Base-by-base conservation (phyloP, 1,140 invertebrate species). In the Papilio polyxenes region DNA sequence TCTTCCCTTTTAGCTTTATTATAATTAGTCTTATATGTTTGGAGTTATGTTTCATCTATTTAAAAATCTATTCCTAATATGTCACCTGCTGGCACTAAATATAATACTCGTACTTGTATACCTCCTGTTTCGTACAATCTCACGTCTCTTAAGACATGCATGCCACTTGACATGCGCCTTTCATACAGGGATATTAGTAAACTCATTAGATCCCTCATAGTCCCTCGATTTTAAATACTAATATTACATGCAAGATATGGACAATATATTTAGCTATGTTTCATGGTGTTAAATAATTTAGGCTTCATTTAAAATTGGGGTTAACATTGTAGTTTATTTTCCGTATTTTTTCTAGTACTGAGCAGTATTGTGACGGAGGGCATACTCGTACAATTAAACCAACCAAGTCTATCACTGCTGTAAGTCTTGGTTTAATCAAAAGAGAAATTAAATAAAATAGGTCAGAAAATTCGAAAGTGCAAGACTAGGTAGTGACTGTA, bases 11-110 rank as follows among this genome's bases (percentile, higher is more conserved):
- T 65, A 65, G 62, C 62, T 37, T 65, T 23, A 65, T 65, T 65
- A 65, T 65, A 13, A 31, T 72, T 72, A 72, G 37, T 11, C 65
- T 65, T 65, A 31, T 65, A 65, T 65, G 20, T 65, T 65, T 31
- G 4, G 31, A 72, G 65, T 37, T 72, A 40, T 37, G 31, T 69
- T 31, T 13, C 62, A n/a, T 62, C 7, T n/a, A 62, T 20, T 62
- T 62, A 62, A 62, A 62, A 62, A 62, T n/a, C 59, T 23, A 62
- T 62, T n/a, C 59, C n/a, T 62, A 23, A 62, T 62, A 65, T 65
- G 59, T 23, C 59, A 15, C 62, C 62, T 69, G 62, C 62, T 10
- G 15, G 23, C 62, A 23, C 62, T 6, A 65, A 65, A 69, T 11
- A 31, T 69, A 69, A 56, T n/a, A n/a, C 53, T 23, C 20, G 59